Conservation (phyloP, 2,888 invertebrate species). For the Charanyca ferruginea region DNA sequence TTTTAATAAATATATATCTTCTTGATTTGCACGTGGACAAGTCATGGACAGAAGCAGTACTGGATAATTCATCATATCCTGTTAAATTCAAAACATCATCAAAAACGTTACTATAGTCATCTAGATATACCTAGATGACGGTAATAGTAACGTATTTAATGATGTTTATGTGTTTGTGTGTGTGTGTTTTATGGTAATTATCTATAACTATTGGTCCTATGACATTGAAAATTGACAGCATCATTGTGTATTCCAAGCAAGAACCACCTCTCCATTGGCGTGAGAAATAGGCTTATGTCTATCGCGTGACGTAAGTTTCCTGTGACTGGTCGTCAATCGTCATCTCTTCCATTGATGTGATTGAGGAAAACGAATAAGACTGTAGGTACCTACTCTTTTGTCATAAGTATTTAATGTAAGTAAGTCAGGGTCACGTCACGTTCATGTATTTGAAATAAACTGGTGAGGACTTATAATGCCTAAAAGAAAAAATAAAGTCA, state of each 20-base stretch:
- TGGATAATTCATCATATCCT: slow-evolving; percentile 3
- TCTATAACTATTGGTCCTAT: neutral
- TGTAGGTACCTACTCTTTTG: neutral
- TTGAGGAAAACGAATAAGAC: slow-evolving; percentile 44
- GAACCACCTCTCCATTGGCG: slow-evolving; percentile 32
- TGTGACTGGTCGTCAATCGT: slow-evolving; percentile 15
- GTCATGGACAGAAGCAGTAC: neutral
- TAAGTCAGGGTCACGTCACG: neutral
- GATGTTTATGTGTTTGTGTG: too few relatives aligned
- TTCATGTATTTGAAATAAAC: neutral
- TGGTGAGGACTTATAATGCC: neutral
- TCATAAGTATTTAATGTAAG: neutral
- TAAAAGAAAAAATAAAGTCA: neutral
- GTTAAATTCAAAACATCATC: slow-evolving; percentile 5
- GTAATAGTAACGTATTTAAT: too few relatives aligned
- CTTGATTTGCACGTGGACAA: neutral
- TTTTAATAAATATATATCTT: too few relatives aligned
- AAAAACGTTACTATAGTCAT: slow-evolving; percentile 18
- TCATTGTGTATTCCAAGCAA: slow-evolving; percentile 48
- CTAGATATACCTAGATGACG: too few relatives aligned
- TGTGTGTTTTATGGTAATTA: too few relatives aligned
- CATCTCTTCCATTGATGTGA: slow-evolving; percentile 35
- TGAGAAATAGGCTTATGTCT: slow-evolving; percentile 30
- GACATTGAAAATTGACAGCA: slow-evolving; percentile 40
- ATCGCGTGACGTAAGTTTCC: slow-evolving; percentile 35